Conservation (phyloP, 2,888 invertebrate genomes). For the Dryobotodes eremita region DNA sequence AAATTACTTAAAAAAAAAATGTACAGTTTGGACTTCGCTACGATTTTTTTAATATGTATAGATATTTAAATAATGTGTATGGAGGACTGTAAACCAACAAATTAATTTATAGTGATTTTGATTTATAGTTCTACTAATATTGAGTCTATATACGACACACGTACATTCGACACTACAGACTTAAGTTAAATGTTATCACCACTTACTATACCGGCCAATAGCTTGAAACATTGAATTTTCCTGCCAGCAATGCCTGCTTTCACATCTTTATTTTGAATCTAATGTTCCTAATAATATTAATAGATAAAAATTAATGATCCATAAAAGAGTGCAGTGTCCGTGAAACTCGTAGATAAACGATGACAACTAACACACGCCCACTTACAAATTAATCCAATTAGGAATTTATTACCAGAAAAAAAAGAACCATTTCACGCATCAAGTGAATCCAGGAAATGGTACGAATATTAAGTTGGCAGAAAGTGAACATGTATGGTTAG, state of each 20-base stretch:
- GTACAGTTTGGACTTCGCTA: too few relatives aligned
- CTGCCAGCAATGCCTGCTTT: neutral
- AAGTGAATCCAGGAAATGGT: slow-evolving; percentile 64
- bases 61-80: too few relatives aligned
- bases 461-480: slow-evolving; percentile 64
- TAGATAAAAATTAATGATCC: neutral
- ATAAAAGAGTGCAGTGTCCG: slow-evolving; percentile 7
- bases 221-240: neutral
- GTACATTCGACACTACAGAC: neutral
- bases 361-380: slow-evolving; percentile 9
- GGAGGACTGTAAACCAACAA: too few relatives aligned
- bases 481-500: slow-evolving; percentile 66
- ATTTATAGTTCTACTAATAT: too few relatives aligned
- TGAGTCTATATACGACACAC: neutral
- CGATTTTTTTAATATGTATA: too few relatives aligned
- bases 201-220: neutral
- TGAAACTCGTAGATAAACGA: neutral
- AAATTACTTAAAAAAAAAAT: too few relatives aligned
- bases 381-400: slow-evolving; percentile 7
- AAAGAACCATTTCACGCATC: slow-evolving; percentile 65
- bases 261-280: neutral
- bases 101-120: too few relatives aligned
- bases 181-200: neutral
- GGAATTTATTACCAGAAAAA: slow-evolving; percentile 20
- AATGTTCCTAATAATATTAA: neutral